phyloP scores from a whole-genome alignment of 92 coral and sea anemone species.

The Ricordea florida region DNA sequence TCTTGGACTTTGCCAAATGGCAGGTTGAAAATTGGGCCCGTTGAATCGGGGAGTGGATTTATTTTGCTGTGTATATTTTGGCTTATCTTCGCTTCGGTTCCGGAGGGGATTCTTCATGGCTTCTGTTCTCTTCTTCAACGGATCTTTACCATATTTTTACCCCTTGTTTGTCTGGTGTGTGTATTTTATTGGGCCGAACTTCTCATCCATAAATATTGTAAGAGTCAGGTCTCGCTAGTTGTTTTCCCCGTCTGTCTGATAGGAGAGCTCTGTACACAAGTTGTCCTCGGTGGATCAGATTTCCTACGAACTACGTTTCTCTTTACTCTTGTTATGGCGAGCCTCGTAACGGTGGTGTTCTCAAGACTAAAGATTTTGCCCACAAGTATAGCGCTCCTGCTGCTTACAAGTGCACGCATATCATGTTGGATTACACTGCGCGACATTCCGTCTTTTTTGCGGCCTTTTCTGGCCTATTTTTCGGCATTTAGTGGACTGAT shows the following conservation, averaged over 20 bases:
- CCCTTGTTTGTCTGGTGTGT: slow-evolving; percentile 83
- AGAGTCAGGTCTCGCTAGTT: slow-evolving; percentile 83
- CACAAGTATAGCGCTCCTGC: slow-evolving; percentile 63
- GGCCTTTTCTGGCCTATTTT: slow-evolving; percentile 91
- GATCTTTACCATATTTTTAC: slow-evolving; percentile 75
- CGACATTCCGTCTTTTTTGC: slow-evolving; percentile 78
- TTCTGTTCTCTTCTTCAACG: slow-evolving; percentile 77
- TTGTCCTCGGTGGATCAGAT: slow-evolving; percentile 89
- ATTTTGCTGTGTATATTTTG: slow-evolving; percentile 76
- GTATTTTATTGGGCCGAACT: slow-evolving; percentile 98
- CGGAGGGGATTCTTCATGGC: slow-evolving; percentile 81
- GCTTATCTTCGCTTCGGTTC: slow-evolving; percentile 91
- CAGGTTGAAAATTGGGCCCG: slow-evolving; percentile 81
- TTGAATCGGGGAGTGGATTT: slow-evolving; percentile 87
- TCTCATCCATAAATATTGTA: slow-evolving; percentile 93
- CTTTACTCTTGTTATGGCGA: slow-evolving; percentile 76
- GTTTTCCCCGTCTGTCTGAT: slow-evolving; percentile 91
- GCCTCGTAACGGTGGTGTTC: slow-evolving; percentile 74
- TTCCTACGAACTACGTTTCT: slow-evolving; percentile 80
- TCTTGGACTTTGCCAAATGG: slow-evolving; percentile 86
- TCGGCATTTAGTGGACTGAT: slow-evolving; percentile 94
- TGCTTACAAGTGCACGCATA: slow-evolving; percentile 75
- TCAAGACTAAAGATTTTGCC: slow-evolving; percentile 82
- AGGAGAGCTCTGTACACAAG: slow-evolving; percentile 94
- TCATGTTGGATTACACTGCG: slow-evolving; percentile 86